Conservation (phyloP, 2,113 vertebrate species). For the Glaucomys volans region DNA sequence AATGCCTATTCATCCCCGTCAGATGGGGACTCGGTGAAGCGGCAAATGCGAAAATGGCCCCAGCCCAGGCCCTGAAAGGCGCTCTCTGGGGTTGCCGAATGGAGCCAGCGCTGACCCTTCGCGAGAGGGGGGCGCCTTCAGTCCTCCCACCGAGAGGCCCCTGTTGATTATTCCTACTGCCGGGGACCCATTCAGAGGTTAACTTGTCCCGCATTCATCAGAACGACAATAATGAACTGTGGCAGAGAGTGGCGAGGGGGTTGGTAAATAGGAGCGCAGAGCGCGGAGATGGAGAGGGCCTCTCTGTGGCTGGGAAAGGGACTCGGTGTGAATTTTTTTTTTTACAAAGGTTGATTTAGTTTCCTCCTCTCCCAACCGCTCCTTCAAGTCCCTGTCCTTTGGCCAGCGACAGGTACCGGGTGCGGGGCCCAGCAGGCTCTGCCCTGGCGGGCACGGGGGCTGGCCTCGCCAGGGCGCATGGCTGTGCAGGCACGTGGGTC, state of each 20-base stretch:
- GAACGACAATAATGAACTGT: conserved; percentile 74
- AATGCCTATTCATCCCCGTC: conserved; percentile 88
- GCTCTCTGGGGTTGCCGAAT: conserved; percentile 83
- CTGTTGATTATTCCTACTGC: conserved; percentile 66
- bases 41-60: conserved; percentile 89
- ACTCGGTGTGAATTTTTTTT: neutral
- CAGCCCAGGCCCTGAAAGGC: conserved; percentile 80
- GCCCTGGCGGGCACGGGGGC: no score
- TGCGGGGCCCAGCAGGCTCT: no score
- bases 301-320: neutral
- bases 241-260: neutral
- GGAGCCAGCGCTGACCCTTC: conserved; percentile 79
- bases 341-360: neutral
- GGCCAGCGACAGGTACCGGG: neutral
- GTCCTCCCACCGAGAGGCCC: conserved; percentile 47
- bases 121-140: conserved; percentile 54
- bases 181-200: conserved; percentile 75
- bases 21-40: conserved; percentile 85
- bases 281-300: neutral
- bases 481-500: no score
- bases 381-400: neutral
- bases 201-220: conserved; percentile 78
- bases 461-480: no score
- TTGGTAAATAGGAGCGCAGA: conserved; percentile 40
- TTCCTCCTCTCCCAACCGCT: neutral